Evolutionary conservation across 1,140 invertebrate species (phyloP), one percentile per base, ranked within the genome.

Genomic region (Apis dorsata): DNA sequence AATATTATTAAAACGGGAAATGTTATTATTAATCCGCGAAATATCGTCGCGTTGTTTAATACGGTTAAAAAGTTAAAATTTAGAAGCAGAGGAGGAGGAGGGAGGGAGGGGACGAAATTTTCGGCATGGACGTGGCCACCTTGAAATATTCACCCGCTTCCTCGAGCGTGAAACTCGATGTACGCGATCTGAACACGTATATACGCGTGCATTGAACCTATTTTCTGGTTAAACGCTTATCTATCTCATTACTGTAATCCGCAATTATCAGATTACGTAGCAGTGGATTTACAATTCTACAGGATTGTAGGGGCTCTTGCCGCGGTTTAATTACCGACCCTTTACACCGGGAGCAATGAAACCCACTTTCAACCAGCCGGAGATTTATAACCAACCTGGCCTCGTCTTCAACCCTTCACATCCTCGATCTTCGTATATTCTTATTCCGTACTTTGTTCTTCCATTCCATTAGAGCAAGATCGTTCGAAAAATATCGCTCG

Each of bases 231-330:
- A 72, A 79, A 71, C 24, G 49, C 68, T 72, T 72, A 72, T 79
- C 77, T 71, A 72, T 63, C 69, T 80, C 60, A 65, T 80, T 73
- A 63, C 78, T 12, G 57, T 80, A 44, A 65, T 80, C 70, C 11
- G 10, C 49, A 73, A 63, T 63, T 65, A 80, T 72, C 59, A 73
- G 78, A 73, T 73, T 80, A 80, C 78, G 12, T 28, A 24, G 53
- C 5, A 44, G 34, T 63, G 63, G 59, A 73, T 80, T 73, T 72
- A 65, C 69, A 72, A 60, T 80, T 72, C 49, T 24, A 24, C 24
- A 44, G 57, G 49, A 63, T 73, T 80, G n/a, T 28, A 24, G 13
- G 10, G 12, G 55, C 44, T 44, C 53, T 70, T 69, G 55, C 15
- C 57, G 24, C 49, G 49, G 49, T 73, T 80, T 65, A 80, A 80